A percentile compares a stretch with the other conserved stretches of the same genome.
Conservation (phyloP, 1,140 invertebrate species). For the Pissodes strobi region DNA sequence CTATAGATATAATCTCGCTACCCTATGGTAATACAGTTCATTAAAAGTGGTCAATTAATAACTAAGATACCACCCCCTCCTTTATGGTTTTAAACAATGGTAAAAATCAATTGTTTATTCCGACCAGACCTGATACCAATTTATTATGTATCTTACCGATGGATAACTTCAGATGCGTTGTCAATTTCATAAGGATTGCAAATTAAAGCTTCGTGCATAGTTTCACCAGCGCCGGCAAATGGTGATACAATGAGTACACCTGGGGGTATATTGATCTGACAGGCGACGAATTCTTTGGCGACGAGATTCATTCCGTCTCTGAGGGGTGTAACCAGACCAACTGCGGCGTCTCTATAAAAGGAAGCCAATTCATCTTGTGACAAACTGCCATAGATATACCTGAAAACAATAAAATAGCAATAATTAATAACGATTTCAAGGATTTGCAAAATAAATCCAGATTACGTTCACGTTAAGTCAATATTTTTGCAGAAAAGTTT, state of each 20-base stretch:
- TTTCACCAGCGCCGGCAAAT: conserved; percentile 88
- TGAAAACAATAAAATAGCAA: conserved; percentile 65
- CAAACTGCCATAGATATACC: conserved; percentile 87
- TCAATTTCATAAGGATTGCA: conserved; percentile 91
- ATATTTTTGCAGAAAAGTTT: too few species aligned
- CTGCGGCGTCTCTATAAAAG: conserved; percentile 82
- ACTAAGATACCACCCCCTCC: too few species aligned
- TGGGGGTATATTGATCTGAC: conserved; percentile 84
- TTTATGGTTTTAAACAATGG: too few species aligned
- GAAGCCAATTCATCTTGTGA: conserved; percentile 84
- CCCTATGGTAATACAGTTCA: too few species aligned
- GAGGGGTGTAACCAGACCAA: conserved; percentile 84
- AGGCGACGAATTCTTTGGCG: conserved; percentile 91
- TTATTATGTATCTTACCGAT: conserved; percentile 58
- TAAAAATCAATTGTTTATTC: neutral
- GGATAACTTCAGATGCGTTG: conserved; percentile 83
- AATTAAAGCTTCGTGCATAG: conserved; percentile 84
- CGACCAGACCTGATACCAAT: neutral
- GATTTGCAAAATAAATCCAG: too few species aligned
- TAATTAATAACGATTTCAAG: too few species aligned
- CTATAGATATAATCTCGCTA: too few species aligned
- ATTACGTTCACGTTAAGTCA: too few species aligned
- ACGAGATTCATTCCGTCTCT: conserved; percentile 93
- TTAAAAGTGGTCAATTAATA: too few species aligned
- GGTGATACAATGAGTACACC: conserved; percentile 88